A percentile compares a stretch with the other conserved stretches of the same genome.
Conservation (phyloP, 2,113 vertebrate species). For the Suricata suricatta region DNA sequence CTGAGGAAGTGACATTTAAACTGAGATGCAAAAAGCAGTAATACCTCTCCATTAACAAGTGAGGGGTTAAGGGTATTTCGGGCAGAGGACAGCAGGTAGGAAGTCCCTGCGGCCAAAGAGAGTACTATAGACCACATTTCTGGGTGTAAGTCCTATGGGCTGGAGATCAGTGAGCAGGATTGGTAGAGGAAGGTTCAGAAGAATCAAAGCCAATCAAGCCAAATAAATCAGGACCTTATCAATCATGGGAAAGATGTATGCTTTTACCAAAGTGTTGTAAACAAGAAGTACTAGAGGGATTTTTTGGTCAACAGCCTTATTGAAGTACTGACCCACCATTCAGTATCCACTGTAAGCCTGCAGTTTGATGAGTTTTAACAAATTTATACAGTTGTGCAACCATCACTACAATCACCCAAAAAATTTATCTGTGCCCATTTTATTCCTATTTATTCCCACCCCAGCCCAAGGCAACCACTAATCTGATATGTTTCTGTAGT, state of each 20-base stretch:
- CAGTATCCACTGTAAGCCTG: background rate
- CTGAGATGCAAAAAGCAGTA: background rate
- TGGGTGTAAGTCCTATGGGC: background rate
- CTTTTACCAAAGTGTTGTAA: background rate
- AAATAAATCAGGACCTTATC: background rate
- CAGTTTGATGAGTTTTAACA: background rate
- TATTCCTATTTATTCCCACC: background rate
- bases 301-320: background rate
- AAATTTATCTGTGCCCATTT: background rate
- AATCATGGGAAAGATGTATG: background rate
- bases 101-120: background rate
- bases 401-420: background rate
- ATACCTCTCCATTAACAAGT: background rate
- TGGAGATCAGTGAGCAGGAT: background rate
- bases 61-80: background rate
- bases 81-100: background rate
- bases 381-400: background rate
- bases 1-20: background rate
- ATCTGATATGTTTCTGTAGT: background rate
- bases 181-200: background rate
- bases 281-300: background rate
- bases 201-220: background rate
- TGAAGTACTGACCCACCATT: background rate
- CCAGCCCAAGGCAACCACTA: background rate
- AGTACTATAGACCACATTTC: background rate